Evolutionary conservation across 2,888 invertebrate genomes (phyloP), one percentile per base, ranked within the genome.

Genomic region (Argyresthia albistria): DNA sequence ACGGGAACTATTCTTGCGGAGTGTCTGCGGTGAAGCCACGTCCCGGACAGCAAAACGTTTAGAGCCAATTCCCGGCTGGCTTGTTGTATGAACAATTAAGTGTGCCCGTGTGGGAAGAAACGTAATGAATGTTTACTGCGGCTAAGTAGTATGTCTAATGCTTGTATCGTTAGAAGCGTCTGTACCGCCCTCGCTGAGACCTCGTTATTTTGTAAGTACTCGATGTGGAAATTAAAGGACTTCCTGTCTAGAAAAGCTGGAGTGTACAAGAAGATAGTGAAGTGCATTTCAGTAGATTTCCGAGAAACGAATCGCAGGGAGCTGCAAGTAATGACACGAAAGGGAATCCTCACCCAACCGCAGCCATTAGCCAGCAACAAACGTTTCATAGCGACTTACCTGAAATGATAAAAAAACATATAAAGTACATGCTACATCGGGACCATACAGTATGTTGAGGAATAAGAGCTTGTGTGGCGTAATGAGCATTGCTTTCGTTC

Each of bases 51-150:
- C 71, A 70, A 66, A 77, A 74, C 80, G 77, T 80, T 81, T 82
- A 80, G 75, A 81, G 75, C 78, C 76, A 80, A 84, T 82, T 80
- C 83, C 78, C 82, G 61, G 65, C 73, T 79, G 81, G 77, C 80
- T 83, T 84, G 82, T 83, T 82, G 79, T 79, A 82, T 81, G 82
- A 84, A 83, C 84, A 83, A 82, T 86, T 83, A 84, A 81, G 77
- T 76, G 75, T 76, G 70, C 75, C 69, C 60, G 65, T 67, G 69
- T 69, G 75, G 73, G 74, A 81, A 80, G 77, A 80, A 77, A 74
- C 67, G 65, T 80, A 79, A 80, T 80, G 72, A 76, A 76, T 80
- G 75, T 79, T 78, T 74, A 74, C 75, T 68, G 69, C 64, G 63
- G 61, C 70, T 78, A 76, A 78, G 73, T 76, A 73, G 67, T 69